Evolutionary conservation across 2,888 invertebrate species (phyloP).

Genomic region (Watsonalla cultraria): DNA sequence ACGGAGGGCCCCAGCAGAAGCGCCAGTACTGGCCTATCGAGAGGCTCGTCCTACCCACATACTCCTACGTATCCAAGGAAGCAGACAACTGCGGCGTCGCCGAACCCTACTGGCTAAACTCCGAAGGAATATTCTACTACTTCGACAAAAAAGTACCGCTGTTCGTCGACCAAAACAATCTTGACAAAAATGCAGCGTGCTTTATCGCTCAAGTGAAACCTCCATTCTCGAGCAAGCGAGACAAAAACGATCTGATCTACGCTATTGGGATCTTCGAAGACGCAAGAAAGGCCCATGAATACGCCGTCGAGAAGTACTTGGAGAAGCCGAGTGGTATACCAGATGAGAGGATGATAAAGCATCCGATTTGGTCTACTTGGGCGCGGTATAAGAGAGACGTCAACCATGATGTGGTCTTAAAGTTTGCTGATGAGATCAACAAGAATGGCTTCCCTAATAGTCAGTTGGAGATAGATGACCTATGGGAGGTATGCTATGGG

Average conservation of each 20-base stretch:
- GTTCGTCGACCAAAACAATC: conserved; percentile 81
- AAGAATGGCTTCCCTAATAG: conserved; percentile 70
- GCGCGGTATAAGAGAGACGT: conserved; percentile 78
- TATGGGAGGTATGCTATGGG: conserved; percentile 82
- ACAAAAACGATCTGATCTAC: conserved; percentile 70
- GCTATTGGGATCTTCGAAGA: conserved; percentile 80
- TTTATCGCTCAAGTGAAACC: conserved; percentile 69
- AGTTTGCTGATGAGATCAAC: conserved; percentile 73
- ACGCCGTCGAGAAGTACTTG: conserved; percentile 79
- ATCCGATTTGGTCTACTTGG: conserved; percentile 85
- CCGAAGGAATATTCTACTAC: conserved; percentile 81
- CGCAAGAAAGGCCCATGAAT: conserved; percentile 78
- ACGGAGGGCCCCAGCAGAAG: conserved; percentile 79
- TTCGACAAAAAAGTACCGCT: conserved; percentile 81
- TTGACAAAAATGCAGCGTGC: conserved; percentile 65
- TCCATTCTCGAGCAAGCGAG: conserved; percentile 64
- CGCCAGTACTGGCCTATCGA: conserved; percentile 82
- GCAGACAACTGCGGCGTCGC: conserved; percentile 77
- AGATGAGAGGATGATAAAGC: conserved; percentile 72
- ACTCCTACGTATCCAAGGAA: conserved; percentile 78
- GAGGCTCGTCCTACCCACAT: conserved; percentile 64
- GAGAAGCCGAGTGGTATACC: conserved; percentile 78
- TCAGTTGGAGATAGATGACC: conserved; percentile 82
- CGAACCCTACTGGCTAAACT: conserved; percentile 83
- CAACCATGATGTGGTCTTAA: conserved; percentile 65